Conservation (phyloP, 2,888 invertebrate genomes). For the Apodemia mormo region DNA sequence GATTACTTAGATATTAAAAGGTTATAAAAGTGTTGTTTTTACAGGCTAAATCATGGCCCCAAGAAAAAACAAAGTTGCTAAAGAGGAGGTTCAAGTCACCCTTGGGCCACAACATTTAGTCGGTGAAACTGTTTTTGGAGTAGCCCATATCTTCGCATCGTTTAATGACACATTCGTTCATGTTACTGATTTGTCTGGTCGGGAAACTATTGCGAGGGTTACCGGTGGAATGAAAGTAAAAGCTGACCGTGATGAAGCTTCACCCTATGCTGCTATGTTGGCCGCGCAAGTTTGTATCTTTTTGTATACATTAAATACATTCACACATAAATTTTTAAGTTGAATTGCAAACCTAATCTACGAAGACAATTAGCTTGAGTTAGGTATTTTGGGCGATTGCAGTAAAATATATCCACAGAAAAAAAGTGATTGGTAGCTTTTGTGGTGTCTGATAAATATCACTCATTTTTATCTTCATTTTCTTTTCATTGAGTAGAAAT, state of each 20-base stretch:
- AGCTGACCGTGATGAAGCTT: constrained; percentile 99
- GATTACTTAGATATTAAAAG: constrained; percentile 68
- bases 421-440: no score
- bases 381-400: no score
- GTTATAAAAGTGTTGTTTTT: constrained; percentile 71
- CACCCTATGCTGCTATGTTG: constrained; percentile 99
- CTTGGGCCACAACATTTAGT: constrained; percentile 98
- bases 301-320: background rate
- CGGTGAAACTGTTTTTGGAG: constrained; percentile 99
- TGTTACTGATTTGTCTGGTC: constrained; percentile 99
- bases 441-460: no score
- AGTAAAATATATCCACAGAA: no score
- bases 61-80: constrained; percentile 97
- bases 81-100: constrained; percentile 98
- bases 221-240: constrained; percentile 99
- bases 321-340: background rate
- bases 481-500: no score
- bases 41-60: constrained; percentile 92
- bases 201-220: constrained; percentile 96
- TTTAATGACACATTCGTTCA: constrained; percentile 99
- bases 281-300: constrained; percentile 93
- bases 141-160: constrained; percentile 99
- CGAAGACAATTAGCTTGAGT: background rate
- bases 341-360: background rate
- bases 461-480: no score